Conservation (phyloP, 2,888 invertebrate species). For the Diplolepis rosae region DNA sequence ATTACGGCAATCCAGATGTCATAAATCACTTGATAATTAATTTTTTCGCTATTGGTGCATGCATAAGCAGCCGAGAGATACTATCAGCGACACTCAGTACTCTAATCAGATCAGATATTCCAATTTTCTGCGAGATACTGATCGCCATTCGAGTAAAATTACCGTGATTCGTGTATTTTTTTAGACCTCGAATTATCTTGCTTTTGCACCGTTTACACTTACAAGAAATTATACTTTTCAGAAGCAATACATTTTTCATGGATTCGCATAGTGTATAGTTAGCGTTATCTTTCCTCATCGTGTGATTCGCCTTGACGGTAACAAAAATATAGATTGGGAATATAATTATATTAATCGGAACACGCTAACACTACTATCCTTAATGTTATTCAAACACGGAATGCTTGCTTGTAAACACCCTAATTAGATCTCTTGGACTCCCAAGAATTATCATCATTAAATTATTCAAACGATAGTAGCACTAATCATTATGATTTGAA, state of each 20-base stretch:
- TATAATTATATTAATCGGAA: constrained; percentile 1
- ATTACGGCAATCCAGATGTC: neutral
- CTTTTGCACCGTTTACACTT: constrained; percentile 2
- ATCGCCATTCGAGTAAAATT: constrained; percentile 2
- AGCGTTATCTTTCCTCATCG: neutral
- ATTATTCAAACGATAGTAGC: constrained; percentile 32
- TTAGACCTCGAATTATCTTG: neutral
- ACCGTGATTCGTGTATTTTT: neutral
- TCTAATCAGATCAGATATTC: neutral
- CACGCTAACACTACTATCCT: constrained; percentile 35
- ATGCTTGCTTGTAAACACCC: constrained; percentile 24
- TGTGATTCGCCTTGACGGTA: neutral
- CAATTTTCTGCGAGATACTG: neutral
- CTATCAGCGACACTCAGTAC: neutral
- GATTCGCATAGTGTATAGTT: neutral
- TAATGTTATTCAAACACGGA: constrained; percentile 47
- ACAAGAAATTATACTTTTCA: neutral
- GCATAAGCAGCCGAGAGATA: neutral
- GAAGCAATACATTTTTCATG: neutral
- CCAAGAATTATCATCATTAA: constrained; percentile 43
- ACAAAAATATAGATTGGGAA: neutral
- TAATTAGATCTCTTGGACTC: constrained; percentile 16
- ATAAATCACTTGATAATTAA: constrained; percentile 1
- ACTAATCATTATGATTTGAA: constrained; percentile 4
- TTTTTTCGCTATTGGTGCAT: constrained; percentile 2